Evolutionary conservation across 2,113 vertebrate genomes (phyloP).

Genomic region (Empidonax alnorum): DNA sequence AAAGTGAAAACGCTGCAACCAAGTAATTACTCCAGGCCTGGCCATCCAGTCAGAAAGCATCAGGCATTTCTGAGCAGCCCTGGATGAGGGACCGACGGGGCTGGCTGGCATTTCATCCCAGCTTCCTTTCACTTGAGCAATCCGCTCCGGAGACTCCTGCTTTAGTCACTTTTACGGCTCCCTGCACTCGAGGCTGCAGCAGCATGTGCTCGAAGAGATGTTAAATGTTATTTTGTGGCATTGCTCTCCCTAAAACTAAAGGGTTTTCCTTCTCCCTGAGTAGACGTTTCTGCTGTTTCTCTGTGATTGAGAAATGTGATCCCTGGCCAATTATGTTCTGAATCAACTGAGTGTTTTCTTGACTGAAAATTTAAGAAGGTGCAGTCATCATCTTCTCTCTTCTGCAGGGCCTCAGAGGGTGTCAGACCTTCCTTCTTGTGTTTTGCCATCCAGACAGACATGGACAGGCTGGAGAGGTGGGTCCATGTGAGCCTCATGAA

Average conservation of each 20-base stretch:
- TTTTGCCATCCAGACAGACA: not conserved
- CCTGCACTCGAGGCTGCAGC: not conserved
- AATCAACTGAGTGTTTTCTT: not conserved
- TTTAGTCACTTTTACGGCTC: not conserved
- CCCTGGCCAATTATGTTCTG: not conserved
- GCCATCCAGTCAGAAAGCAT: slow-evolving; percentile 55
- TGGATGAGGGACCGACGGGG: not conserved
- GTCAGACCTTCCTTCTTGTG: not conserved
- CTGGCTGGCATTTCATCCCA: slow-evolving; percentile 45
- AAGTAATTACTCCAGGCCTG: slow-evolving; percentile 14
- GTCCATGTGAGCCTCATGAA: not conserved
- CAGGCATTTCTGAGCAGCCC: slow-evolving; percentile 18
- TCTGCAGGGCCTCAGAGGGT: not conserved
- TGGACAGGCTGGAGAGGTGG: not conserved
- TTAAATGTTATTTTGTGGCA: not conserved
- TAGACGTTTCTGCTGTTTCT: not conserved
- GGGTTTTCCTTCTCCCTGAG: not conserved
- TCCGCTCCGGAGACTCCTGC: not conserved
- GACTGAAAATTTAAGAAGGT: not conserved
- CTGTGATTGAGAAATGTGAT: not conserved
- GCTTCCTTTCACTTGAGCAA: slow-evolving; percentile 62
- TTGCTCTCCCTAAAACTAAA: not conserved
- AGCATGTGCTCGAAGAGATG: slow-evolving; percentile 13
- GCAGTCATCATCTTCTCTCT: not conserved
- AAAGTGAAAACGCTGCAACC: not conserved